Conservation (phyloP, 2,888 invertebrate species). For the Zootermopsis nevadensis region DNA sequence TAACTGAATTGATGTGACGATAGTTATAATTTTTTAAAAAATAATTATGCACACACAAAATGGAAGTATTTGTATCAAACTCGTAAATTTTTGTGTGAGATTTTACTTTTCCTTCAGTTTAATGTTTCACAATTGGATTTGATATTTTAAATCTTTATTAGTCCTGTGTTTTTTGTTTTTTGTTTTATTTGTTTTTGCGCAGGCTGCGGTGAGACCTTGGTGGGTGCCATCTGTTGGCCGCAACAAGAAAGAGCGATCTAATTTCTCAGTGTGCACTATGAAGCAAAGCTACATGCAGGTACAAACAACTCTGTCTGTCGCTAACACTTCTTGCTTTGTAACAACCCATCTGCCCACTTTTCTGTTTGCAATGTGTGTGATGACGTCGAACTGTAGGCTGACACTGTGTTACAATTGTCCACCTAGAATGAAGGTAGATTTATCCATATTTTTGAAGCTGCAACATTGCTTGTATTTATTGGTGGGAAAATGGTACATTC, state of each 20-base stretch:
- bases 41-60: neutral
- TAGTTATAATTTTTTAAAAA: neutral
- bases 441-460: conserved; percentile 35
- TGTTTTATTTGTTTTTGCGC: conserved; percentile 50
- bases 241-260: conserved; percentile 52
- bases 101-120: neutral
- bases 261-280: conserved; percentile 58
- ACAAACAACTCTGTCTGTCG: conserved; percentile 51
- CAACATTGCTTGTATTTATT: conserved; percentile 36
- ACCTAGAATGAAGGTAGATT: too few species aligned
- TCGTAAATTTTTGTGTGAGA: neutral
- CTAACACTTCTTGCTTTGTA: conserved; percentile 29
- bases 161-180: conserved; percentile 45
- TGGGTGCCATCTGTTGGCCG: conserved; percentile 51
- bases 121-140: conserved; percentile 5
- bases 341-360: conserved; percentile 1
- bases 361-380: conserved; percentile 25
- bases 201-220: conserved; percentile 51
- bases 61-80: neutral
- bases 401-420: conserved; percentile 4
- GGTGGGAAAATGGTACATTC: neutral
- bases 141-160: conserved; percentile 26
- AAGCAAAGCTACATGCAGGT: conserved; percentile 67
- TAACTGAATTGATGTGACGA: neutral
- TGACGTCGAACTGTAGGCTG: neutral